Evolutionary conservation across 2,888 invertebrate species (phyloP).

Genomic region (Drosophila pegasa): DNA sequence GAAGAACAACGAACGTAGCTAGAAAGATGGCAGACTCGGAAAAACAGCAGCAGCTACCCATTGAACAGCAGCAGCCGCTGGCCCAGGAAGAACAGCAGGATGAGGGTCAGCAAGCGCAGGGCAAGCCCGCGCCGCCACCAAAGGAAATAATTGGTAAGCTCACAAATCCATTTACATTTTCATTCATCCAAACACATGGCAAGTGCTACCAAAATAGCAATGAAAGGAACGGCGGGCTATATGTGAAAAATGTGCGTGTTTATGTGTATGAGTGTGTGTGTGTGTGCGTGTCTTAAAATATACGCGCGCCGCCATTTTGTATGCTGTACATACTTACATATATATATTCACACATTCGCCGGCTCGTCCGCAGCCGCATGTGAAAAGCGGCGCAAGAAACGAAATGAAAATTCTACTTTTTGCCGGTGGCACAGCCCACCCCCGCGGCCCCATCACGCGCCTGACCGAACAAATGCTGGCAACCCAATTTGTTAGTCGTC

Average conservation of each 20-base stretch:
- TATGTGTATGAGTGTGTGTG: constrained; percentile 66
- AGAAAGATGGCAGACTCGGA: constrained; percentile 96
- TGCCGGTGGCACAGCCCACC: constrained; percentile 61
- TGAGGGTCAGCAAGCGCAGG: constrained; percentile 79
- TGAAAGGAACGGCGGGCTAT: constrained; percentile 50
- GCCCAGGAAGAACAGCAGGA: constrained; percentile 82
- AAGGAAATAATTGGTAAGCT: constrained; percentile 94
- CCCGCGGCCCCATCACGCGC: constrained; percentile 35
- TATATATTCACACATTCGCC: constrained; percentile 58
- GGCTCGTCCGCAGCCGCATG: constrained; percentile 58
- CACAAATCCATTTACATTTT: constrained; percentile 52
- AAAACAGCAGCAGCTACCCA: constrained; percentile 85
- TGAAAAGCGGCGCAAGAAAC: constrained; percentile 67
- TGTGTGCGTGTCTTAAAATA: constrained; percentile 78
- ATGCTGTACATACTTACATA: constrained; percentile 54
- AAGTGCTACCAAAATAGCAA: constrained; percentile 72
- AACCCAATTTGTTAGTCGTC: constrained; percentile 64
- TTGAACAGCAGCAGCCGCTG: constrained; percentile 85
- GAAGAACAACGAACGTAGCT: constrained; percentile 56
- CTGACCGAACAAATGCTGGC: constrained; percentile 49
- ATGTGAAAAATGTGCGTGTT: constrained; percentile 59
- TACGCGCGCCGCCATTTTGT: constrained; percentile 83
- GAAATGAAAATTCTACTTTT: constrained; percentile 74
- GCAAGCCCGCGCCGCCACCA: constrained; percentile 85
- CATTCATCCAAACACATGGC: constrained; percentile 67